phyloP scores from a whole-genome alignment of 1,140 invertebrate species.

The Drosophila virilis region DNA sequence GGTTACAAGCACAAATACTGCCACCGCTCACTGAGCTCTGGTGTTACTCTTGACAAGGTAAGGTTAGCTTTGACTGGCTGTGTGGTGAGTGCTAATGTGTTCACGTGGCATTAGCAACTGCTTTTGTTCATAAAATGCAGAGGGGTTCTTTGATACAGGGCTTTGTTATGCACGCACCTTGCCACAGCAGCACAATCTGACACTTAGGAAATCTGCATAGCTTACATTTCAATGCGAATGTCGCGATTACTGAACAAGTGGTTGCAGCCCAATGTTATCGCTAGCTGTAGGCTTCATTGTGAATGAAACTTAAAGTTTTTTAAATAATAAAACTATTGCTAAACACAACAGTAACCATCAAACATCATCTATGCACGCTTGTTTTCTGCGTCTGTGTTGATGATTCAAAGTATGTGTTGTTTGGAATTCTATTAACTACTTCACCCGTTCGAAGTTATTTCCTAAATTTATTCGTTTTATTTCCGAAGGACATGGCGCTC shows the following conservation, averaged over 20 bases:
- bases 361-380: not conserved
- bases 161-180: constrained; percentile 32
- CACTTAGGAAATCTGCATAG: constrained; percentile 17
- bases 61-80: constrained; percentile 15
- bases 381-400: not conserved
- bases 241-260: constrained; percentile 10
- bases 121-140: constrained; percentile 65
- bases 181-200: constrained; percentile 7
- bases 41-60: constrained; percentile 42
- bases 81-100: constrained; percentile 8
- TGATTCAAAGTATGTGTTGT: not conserved
- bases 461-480: constrained; percentile 14
- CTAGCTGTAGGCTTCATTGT: not conserved
- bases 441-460: constrained; percentile 14
- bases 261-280: constrained; percentile 3
- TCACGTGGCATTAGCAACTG: constrained; percentile 33
- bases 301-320: constrained; percentile 8
- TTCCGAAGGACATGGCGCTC: not conserved
- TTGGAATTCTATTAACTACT: not conserved
- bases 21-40: constrained; percentile 1
- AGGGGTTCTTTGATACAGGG: constrained; percentile 46
- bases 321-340: not conserved
- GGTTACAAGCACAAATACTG: constrained; percentile 48
- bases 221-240: constrained; percentile 32
- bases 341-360: not conserved